Base-by-base conservation (phyloP, 2,797 vertebrate genomes). In the Eulemur coronatus region DNA sequence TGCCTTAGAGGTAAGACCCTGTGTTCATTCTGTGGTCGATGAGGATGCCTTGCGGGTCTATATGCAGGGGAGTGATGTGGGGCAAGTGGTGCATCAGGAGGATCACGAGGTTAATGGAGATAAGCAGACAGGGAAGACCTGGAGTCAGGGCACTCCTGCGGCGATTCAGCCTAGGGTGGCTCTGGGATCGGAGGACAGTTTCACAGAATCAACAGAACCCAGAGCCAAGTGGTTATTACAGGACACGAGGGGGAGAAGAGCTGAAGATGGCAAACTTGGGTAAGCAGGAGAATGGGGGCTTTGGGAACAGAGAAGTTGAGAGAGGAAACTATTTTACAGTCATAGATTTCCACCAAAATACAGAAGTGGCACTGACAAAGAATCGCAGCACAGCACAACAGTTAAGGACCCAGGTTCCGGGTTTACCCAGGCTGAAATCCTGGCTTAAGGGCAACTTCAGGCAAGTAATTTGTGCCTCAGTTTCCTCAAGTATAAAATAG, bases 351-450 rank as follows among this genome's bases (percentile, higher is more conserved):
- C 8, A 4, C 24, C n/a, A 30, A 84, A 70, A 69, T 28, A 30
- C 24, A 9, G 52, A 65, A 50, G 59, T 1, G 26, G 38, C 33
- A 26, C 22, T 5, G 24, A 76, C 43, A 12, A 55, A 69, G 67
- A 59, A 41, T 35, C 3, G 20, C 28, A 43, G 38, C 6, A 4
- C 4, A 57, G 59, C 3, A 26, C 28, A 18, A 8, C 0, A 26
- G 43, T 38, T 15, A 59, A 50, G 48, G 65, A 67, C 5, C 18
- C 20, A 48, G 69, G 10, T n/a, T 76, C 46, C 2, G 75, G 59
- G 41, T 72, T 41, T n/a, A 4, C 10, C 5, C 35, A 20, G 50
- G 17, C 57, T 94, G 75, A 84, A 59, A 35, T 65, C 43, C 52
- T 33, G 41, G 82, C 55, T 38, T 50, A 80, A 18, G 10, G 30